phyloP scores from a whole-genome alignment of 2,113 vertebrate genomes.

The Burhinus bistriatus region DNA sequence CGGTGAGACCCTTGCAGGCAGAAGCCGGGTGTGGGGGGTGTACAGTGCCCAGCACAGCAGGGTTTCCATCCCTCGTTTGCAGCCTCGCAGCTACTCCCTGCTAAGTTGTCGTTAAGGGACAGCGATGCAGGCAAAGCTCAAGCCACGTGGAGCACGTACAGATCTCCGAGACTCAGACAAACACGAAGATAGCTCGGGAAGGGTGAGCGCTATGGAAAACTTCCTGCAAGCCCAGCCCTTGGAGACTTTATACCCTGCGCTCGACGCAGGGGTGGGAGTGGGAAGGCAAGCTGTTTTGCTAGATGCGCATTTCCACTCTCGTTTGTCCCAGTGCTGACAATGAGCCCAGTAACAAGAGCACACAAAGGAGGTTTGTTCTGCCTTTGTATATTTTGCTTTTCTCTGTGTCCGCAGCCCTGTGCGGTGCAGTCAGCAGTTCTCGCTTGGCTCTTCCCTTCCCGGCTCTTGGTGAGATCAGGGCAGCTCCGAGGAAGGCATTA shows the following conservation, averaged over 20 bases:
- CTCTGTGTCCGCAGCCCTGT: background rate
- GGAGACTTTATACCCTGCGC: background rate
- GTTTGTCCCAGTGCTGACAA: background rate
- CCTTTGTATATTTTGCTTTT: background rate
- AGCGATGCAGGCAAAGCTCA: rapidly evolving
- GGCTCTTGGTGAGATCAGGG: background rate
- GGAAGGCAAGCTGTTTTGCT: background rate
- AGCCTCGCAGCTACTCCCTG: background rate
- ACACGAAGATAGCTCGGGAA: rapidly evolving
- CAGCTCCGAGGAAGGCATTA: background rate
- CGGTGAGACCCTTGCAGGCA: background rate
- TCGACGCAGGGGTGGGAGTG: rapidly evolving
- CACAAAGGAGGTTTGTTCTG: constrained; percentile 25
- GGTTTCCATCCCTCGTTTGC: background rate
- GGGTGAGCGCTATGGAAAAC: background rate
- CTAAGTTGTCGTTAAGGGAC: no score
- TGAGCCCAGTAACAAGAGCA: background rate
- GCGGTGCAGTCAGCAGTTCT: background rate
- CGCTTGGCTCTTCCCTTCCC: background rate
- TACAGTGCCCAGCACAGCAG: background rate
- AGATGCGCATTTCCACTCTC: background rate
- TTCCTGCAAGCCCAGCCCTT: background rate
- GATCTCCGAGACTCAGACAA: background rate
- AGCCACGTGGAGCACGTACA: rapidly evolving
- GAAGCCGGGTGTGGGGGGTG: background rate